These are phyloP conservation scores for Drosophila sucinea DNA, from an alignment of 1,140 invertebrate species.

Conservation along the genomic window DNA sequence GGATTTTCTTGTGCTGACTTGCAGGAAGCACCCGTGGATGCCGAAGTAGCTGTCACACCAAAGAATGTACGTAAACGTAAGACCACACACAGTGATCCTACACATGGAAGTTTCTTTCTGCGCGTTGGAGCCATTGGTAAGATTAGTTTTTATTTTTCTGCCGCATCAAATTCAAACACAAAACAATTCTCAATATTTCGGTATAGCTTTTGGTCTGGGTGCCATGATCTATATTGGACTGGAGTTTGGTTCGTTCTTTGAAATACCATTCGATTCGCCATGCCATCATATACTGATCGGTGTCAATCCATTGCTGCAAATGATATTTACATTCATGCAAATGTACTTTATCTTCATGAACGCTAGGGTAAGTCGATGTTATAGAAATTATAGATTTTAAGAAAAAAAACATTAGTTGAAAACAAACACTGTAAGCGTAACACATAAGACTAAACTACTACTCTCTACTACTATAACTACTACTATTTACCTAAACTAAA, in stretches of 20 bases:
- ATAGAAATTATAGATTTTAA: conserved; percentile 20
- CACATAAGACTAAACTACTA: conserved; percentile 47
- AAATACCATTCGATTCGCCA: conserved; percentile 93
- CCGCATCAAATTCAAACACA: background rate
- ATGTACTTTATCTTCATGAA: conserved; percentile 99
- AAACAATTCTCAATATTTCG: no score
- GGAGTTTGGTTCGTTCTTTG: conserved; percentile 97
- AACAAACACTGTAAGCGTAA: conserved; percentile 64
- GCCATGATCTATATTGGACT: conserved; percentile 99
- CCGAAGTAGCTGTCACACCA: conserved; percentile 88
- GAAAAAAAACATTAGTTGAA: conserved; percentile 8
- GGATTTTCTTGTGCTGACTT: background rate
- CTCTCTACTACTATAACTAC: conserved; percentile 40
- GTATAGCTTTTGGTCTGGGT: conserved; percentile 95
- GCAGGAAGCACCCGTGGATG: conserved; percentile 85
- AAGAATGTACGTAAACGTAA: conserved; percentile 90
- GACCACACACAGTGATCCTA: conserved; percentile 95
- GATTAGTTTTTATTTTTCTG: conserved; percentile 33
- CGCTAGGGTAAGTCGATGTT: conserved; percentile 91
- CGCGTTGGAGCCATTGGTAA: conserved; percentile 97
- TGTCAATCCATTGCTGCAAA: conserved; percentile 96
- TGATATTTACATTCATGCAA: conserved; percentile 99
- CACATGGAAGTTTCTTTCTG: conserved; percentile 98
- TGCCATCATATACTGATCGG: conserved; percentile 95
- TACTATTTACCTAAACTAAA: conserved; percentile 24